A percentile compares a stretch with the other conserved stretches of the same genome.
phyloP scores from a whole-genome alignment of 2,888 invertebrate genomes.

The Clostera curtula region DNA sequence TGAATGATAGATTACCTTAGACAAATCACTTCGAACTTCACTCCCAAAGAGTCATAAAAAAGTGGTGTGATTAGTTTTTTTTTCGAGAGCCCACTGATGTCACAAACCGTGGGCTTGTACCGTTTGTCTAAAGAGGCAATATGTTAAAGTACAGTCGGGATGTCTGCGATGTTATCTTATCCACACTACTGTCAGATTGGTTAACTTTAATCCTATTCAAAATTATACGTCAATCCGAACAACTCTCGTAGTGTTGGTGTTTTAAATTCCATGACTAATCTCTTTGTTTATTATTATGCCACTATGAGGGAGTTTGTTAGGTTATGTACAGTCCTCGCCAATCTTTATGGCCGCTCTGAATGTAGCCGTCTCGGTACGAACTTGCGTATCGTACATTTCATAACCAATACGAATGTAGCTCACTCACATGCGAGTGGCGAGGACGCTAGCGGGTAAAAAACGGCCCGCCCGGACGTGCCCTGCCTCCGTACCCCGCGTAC shows the following conservation, averaged over 20 bases:
- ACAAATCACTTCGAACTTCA: conserved; percentile 69
- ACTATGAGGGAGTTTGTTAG: conserved; percentile 10
- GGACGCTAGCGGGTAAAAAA: too few relatives aligned
- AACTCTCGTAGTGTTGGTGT: conserved; percentile 16
- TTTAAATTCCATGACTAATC: conserved; percentile 19
- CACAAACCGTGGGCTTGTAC: conserved; percentile 48
- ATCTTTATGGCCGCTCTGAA: too few relatives aligned
- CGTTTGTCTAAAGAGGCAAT: conserved; percentile 53
- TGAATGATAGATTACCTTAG: conserved; percentile 72
- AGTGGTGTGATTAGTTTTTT: conserved; percentile 59
- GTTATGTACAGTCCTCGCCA: too few relatives aligned
- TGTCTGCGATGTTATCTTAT: conserved; percentile 43
- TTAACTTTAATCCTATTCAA: conserved; percentile 43
- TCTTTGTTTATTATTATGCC: conserved; percentile 21
- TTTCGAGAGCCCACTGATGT: conserved; percentile 47
- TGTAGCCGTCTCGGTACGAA: too few relatives aligned
- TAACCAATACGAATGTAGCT: too few relatives aligned
- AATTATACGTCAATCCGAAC: conserved; percentile 31
- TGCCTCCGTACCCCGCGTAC: too few relatives aligned
- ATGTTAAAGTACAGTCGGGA: conserved; percentile 44
- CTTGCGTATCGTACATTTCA: too few relatives aligned
- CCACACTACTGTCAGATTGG: conserved; percentile 50
- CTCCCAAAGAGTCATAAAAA: conserved; percentile 60
- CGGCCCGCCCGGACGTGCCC: too few relatives aligned
- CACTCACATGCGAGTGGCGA: too few relatives aligned